These are phyloP conservation scores for Cirrhinus molitorella DNA, from an alignment of 2,797 vertebrate genomes.

Conservation along the genomic window DNA sequence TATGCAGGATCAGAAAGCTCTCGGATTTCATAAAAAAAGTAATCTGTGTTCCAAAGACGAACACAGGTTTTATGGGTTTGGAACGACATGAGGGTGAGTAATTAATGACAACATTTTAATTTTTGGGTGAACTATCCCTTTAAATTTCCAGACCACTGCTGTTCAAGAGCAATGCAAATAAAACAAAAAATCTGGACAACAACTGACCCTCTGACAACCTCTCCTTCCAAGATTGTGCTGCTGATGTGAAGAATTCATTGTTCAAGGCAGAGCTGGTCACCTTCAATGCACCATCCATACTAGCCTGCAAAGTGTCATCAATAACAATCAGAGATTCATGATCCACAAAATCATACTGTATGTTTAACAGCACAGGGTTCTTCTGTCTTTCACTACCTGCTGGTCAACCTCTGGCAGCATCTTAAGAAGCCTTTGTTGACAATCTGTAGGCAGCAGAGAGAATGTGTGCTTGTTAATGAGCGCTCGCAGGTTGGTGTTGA, in stretches of 20 bases:
- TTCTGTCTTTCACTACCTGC: slow-evolving; percentile 79
- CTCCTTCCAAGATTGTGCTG: slow-evolving; percentile 98
- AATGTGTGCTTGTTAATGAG: slow-evolving; percentile 98
- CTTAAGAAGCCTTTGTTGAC: slow-evolving; percentile 91
- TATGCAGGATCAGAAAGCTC: no score
- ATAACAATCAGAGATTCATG: slow-evolving; percentile 4
- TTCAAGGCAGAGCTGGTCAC: slow-evolving; percentile 95
- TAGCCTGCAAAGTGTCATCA: slow-evolving; percentile 79
- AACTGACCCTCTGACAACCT: slow-evolving; percentile 91
- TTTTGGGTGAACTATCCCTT: no score
- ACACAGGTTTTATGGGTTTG: no score
- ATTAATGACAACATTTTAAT: no score
- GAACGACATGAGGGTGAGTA: no score
- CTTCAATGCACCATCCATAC: slow-evolving; percentile 90
- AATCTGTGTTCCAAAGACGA: no score
- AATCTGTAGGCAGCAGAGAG: slow-evolving; percentile 86
- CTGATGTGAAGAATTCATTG: slow-evolving; percentile 98
- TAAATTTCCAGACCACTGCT: background rate
- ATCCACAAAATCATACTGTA: background rate
- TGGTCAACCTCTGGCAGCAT: slow-evolving; percentile 94
- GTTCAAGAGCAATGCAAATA: background rate
- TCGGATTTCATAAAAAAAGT: no score
- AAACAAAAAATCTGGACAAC: background rate
- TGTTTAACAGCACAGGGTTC: background rate
- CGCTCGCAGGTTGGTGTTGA: slow-evolving; percentile 96